phyloP scores from a whole-genome alignment of 2,113 vertebrate species.

The Gobiocypris rarus region DNA sequence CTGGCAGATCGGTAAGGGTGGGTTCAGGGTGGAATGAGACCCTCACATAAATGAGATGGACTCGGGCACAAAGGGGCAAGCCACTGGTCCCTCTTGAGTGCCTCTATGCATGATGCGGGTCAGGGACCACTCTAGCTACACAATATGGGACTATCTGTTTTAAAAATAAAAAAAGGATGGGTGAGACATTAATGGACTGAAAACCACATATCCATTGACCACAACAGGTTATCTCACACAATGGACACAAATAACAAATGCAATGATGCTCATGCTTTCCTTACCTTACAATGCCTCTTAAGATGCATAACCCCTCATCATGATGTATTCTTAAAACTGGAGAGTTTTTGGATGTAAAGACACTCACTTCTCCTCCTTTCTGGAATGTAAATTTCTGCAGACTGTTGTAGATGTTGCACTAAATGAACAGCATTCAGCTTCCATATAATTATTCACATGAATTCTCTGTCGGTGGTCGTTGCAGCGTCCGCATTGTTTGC shows the following conservation, averaged over 20 bases:
- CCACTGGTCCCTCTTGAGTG: constrained; percentile 18
- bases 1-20: constrained; percentile 48
- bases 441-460: constrained; percentile 39
- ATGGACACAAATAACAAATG: neutral
- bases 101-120: constrained; percentile 14
- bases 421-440: constrained; percentile 34
- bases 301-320: constrained; percentile 14
- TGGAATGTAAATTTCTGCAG: constrained; percentile 22
- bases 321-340: neutral
- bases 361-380: constrained; percentile 14
- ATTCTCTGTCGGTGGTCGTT: constrained; percentile 18
- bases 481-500: neutral
- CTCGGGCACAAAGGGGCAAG: constrained; percentile 46
- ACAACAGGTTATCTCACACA: constrained; percentile 38
- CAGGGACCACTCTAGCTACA: constrained; percentile 20
- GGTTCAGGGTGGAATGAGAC: constrained; percentile 47
- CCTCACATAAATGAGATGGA: constrained; percentile 53
- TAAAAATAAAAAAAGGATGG: neutral
- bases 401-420: constrained; percentile 32
- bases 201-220: constrained; percentile 2
- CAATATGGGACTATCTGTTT: constrained; percentile 1
- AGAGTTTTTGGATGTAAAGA: neutral
- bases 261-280: neutral
- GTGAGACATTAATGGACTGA: neutral
- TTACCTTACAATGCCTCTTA: constrained; percentile 40